Conservation (phyloP, 1,140 invertebrate genomes). For the Bombus confusus region DNA sequence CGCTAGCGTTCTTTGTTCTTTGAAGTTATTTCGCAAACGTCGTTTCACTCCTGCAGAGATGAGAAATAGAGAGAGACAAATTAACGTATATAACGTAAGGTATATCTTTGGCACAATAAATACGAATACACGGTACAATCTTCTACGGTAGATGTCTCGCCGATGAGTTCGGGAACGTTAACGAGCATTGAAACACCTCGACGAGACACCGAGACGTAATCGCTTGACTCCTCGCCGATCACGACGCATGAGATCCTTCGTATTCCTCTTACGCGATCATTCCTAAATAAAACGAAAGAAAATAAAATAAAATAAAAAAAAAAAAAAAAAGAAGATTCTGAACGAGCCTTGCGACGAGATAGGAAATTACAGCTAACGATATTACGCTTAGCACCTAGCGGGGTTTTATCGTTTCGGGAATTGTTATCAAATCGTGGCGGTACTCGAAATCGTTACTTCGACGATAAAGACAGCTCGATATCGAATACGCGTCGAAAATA, state of each 20-base stretch:
- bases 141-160: constrained; percentile 8
- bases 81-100: constrained; percentile 55
- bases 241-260: constrained; percentile 60
- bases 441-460: neutral
- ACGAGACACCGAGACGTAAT: constrained; percentile 2
- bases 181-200: neutral
- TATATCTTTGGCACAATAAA: constrained; percentile 81
- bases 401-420: constrained; percentile 44
- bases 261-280: constrained; percentile 42
- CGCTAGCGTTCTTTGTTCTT: neutral
- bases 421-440: constrained; percentile 5
- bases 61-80: constrained; percentile 44
- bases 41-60: neutral
- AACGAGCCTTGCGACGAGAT: constrained; percentile 50
- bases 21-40: neutral
- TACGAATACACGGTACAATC: constrained; percentile 67
- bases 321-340: neutral
- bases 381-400: constrained; percentile 65
- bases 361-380: constrained; percentile 49
- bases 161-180: neutral
- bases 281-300: constrained; percentile 43
- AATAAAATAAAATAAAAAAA: neutral
- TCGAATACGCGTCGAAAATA: neutral
- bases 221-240: constrained; percentile 25
- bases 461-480: neutral